phyloP scores from a whole-genome alignment of 2,888 invertebrate genomes.

The Xylota segnis region DNA sequence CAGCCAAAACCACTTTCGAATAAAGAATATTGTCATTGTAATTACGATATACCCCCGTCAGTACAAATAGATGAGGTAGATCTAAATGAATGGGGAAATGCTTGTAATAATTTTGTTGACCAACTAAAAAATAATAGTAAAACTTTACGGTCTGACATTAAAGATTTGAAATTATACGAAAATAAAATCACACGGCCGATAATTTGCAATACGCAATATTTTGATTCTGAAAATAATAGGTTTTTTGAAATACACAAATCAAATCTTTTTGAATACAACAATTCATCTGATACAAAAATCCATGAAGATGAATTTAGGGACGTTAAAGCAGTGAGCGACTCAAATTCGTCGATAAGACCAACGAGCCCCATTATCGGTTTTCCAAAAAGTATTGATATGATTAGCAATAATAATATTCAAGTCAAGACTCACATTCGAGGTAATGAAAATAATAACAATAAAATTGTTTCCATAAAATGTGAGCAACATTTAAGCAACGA shows the following conservation, averaged over 20 bases:
- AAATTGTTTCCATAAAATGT: background rate
- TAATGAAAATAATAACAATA: background rate
- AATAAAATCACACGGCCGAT: background rate
- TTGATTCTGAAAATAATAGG: background rate
- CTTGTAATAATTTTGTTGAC: conserved; percentile 92
- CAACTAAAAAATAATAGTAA: conserved; percentile 85
- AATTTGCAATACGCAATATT: background rate
- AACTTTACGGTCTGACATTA: background rate
- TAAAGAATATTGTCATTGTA: conserved; percentile 62
- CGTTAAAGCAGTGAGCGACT: background rate
- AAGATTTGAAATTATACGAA: background rate
- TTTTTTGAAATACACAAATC: background rate
- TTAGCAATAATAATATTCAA: background rate
- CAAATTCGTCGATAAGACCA: background rate
- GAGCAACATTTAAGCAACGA: background rate
- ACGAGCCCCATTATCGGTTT: background rate
- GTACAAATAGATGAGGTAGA: conserved; percentile 77
- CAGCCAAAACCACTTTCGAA: conserved; percentile 34
- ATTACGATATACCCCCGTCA: conserved; percentile 38
- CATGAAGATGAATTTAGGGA: background rate
- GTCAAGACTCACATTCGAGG: conserved; percentile 7
- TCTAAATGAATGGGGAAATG: conserved; percentile 86
- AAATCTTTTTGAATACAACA: background rate
- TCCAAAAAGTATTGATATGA: conserved; percentile 76
- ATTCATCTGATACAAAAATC: background rate